These are phyloP conservation scores for Eupelmus urozonus DNA, from an alignment of 2,888 invertebrate species.

Conservation along the genomic window DNA sequence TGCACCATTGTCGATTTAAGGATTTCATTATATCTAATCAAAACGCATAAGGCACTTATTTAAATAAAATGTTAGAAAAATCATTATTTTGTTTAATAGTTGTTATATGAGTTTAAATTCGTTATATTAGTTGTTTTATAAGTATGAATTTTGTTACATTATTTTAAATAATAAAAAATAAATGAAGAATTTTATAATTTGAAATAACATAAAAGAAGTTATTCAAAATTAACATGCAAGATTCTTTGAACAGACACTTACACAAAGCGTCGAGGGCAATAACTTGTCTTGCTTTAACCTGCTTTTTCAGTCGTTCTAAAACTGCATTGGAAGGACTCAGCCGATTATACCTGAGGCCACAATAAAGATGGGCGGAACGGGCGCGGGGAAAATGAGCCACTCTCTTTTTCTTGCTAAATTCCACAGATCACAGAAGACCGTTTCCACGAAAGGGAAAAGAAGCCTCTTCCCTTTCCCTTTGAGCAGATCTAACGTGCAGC, in stretches of 20 bases:
- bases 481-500: background rate
- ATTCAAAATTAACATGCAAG: background rate
- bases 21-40: no score
- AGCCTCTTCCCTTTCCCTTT: background rate
- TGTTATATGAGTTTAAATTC: no score
- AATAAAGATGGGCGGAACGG: constrained; percentile 36
- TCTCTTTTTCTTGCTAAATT: constrained; percentile 47
- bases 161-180: no score
- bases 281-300: constrained; percentile 7
- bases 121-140: no score
- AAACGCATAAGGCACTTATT: no score
- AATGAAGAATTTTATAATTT: background rate
- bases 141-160: no score
- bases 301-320: constrained; percentile 24
- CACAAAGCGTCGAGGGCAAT: background rate
- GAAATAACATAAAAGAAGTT: no score
- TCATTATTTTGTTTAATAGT: no score
- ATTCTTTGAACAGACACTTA: background rate
- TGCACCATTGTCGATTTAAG: no score
- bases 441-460: constrained; percentile 51
- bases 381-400: constrained; percentile 29
- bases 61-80: background rate
- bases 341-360: constrained; percentile 33
- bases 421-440: constrained; percentile 42
- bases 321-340: constrained; percentile 22